Evolutionary conservation across 1,140 invertebrate genomes (phyloP), one percentile per base, ranked within the genome.

Genomic region (Drepana arcuata): DNA sequence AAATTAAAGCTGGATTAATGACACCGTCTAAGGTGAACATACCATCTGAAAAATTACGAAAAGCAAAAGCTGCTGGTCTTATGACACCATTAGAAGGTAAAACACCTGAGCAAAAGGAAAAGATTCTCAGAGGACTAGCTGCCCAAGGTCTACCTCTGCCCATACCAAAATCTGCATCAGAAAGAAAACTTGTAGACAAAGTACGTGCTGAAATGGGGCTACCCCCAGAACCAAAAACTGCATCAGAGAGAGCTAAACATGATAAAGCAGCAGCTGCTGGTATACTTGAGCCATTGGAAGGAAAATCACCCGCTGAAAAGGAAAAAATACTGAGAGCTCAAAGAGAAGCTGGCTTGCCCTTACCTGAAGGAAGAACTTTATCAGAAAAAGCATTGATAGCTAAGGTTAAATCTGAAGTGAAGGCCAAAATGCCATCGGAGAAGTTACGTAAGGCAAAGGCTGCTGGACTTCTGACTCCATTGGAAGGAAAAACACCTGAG

Each of bases 121-220:
- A 60, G 32, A 46, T 60, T 13, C 23, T 70, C 14, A 41, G 26
- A 28, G 48, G 32, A 24, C 26, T 60, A 18, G 52, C 41, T n/a
- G 34, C 40, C 15, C 16, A 30, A 4, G 60, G 64, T 2, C 32
- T 68, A 24, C 57, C 47, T n/a, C 30, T 68, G 29, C 63, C 66
- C 11, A 44, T 56, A 40, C 59, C 43, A 2, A 37, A 45, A 21
- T 53, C 56, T 6, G 12, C 48, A 1, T 58, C 56, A 13, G 53
- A 63, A 18, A 60, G 53, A 35, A 10, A 28, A 14, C 2, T 51
- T 2, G 45, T 51, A n/a, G 12, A 34, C 1, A 55, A 50, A 41
- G 15, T 52, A 6, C 4, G 24, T 2, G n/a, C 6, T n/a, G 24
- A 26, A 7, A 2, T 10, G 6, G 24, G 24, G 2, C 4, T 10